Percentiles rank a stretch among this genome's conserved stretches.
Evolutionary conservation across 2,113 vertebrate genomes (phyloP).

Genomic region (Pangasianodon hypophthalmus): DNA sequence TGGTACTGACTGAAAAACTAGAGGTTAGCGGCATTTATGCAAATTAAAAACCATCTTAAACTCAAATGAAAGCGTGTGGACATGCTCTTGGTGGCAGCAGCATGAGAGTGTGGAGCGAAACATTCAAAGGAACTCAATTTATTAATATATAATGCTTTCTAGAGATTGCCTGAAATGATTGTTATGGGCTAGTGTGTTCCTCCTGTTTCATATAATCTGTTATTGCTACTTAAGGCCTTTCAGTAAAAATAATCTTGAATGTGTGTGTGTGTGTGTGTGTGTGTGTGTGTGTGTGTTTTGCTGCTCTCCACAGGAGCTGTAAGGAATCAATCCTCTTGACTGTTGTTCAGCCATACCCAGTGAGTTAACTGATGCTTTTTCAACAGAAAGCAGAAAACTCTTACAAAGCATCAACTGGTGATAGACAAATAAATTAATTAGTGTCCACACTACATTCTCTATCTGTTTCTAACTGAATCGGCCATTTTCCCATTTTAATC

Average conservation of each 20-base stretch:
- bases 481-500: neutral
- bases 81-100: neutral
- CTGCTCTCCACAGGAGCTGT: conserved; percentile 86
- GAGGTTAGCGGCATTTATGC: conserved; percentile 37
- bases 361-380: conserved; percentile 71
- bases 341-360: conserved; percentile 94
- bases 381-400: neutral
- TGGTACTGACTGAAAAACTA: neutral
- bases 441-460: neutral
- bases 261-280: neutral
- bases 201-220: neutral
- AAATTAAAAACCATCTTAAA: conserved; percentile 7
- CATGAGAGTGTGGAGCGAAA: conserved; percentile 5
- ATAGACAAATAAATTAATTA: neutral
- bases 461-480: no score
- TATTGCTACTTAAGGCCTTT: neutral
- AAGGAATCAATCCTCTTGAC: conserved; percentile 96
- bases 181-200: neutral
- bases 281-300: conserved; percentile 39
- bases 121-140: conserved; percentile 7
- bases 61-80: neutral
- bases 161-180: conserved; percentile 14
- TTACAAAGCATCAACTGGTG: neutral
- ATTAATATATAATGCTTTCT: neutral
- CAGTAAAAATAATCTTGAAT: neutral